A percentile compares a stretch with the other conserved stretches of the same genome.
phyloP scores from a whole-genome alignment of 1,140 invertebrate species.

The Diplogasteroides magnus region DNA sequence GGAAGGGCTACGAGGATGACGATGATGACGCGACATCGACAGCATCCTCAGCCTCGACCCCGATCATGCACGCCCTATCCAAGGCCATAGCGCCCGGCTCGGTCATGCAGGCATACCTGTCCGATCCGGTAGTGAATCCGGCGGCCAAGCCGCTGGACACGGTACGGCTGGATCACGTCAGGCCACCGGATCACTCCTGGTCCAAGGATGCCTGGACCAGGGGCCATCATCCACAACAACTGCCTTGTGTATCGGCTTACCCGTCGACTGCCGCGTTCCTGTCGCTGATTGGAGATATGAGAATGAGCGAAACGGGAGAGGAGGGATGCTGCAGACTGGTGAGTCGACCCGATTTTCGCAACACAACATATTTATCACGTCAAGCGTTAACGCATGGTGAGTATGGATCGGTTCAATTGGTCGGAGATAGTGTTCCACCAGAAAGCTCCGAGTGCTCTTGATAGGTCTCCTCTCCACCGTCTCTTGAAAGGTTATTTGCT shows the following conservation, averaged over 20 bases:
- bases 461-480: too few relatives aligned
- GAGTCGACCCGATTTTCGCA: too few relatives aligned
- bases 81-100: constrained; percentile 12
- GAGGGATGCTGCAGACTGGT: neutral
- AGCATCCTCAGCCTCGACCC: neutral
- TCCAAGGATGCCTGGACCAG: neutral
- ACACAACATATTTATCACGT: too few relatives aligned
- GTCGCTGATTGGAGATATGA: constrained; percentile 10
- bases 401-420: too few relatives aligned
- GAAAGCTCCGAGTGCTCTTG: too few relatives aligned
- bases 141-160: constrained; percentile 13
- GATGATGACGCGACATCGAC: constrained; percentile 14
- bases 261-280: constrained; percentile 8
- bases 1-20: constrained; percentile 20
- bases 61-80: constrained; percentile 7
- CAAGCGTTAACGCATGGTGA: too few relatives aligned
- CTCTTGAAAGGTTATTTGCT: too few relatives aligned
- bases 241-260: constrained; percentile 5
- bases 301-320: neutral
- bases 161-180: neutral
- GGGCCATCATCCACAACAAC: constrained; percentile 2
- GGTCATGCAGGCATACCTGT: constrained; percentile 16
- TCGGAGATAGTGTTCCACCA: too few relatives aligned
- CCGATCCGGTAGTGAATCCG: constrained; percentile 22
- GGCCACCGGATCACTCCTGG: neutral